Percentiles rank a stretch among this genome's conserved stretches.
phyloP scores from a whole-genome alignment of 2,797 vertebrate genomes.

The Agapornis canus region DNA sequence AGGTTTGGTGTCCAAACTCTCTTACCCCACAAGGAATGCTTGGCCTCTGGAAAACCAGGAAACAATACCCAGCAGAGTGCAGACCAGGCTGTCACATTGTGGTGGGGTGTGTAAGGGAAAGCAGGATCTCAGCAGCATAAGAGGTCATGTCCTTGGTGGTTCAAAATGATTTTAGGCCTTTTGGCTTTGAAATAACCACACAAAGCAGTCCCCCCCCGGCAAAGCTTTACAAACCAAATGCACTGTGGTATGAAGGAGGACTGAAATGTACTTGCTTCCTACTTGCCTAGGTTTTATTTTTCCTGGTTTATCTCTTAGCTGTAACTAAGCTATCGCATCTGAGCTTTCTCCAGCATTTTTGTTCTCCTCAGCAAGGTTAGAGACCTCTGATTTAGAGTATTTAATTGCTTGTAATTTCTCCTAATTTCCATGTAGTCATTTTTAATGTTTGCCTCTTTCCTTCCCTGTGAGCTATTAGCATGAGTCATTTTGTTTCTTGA shows the following conservation, averaged over 20 bases:
- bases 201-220: rapidly evolving
- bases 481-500: not conserved
- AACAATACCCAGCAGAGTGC: rapidly evolving
- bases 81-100: rapidly evolving
- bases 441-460: not conserved
- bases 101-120: not conserved
- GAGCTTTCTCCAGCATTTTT: not conserved
- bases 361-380: not conserved
- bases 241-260: not conserved
- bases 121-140: rapidly evolving
- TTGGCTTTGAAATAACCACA: rapidly evolving
- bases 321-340: not conserved
- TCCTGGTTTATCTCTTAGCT: not conserved
- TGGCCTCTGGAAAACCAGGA: not conserved
- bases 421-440: not conserved
- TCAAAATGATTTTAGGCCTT: not conserved
- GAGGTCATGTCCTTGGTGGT: not conserved
- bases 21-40: not conserved
- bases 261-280: not conserved
- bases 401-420: constrained; percentile 5
- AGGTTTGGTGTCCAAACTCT: not conserved
- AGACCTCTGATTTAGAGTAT: not conserved
- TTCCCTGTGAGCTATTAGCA: not conserved
- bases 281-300: not conserved
- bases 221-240: not conserved